phyloP scores from a whole-genome alignment of 2,797 vertebrate genomes.

The Chromobotia macracanthus region DNA sequence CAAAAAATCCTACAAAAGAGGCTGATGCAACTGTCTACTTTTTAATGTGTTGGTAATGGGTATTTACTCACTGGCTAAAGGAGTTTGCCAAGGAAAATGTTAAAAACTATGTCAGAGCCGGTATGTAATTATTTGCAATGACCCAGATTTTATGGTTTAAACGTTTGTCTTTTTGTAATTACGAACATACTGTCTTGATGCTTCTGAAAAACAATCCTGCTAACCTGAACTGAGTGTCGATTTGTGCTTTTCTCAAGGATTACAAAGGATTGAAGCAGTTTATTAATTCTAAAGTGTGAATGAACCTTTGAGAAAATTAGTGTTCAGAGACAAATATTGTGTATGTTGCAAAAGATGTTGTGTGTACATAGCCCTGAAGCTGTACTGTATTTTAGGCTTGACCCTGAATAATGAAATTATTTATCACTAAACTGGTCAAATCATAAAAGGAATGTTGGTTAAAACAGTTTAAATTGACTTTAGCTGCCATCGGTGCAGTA shows the following conservation, averaged over 20 bases:
- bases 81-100: constrained; percentile 6
- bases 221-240: not conserved
- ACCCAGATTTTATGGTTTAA: not conserved
- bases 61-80: constrained; percentile 16
- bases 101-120: constrained; percentile 1
- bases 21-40: not conserved
- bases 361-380: not conserved
- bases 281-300: not conserved
- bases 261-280: not conserved
- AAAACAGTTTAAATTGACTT: constrained; percentile 27
- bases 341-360: not conserved
- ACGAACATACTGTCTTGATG: not conserved
- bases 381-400: not conserved
- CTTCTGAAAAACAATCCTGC: not conserved
- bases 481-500: too few species aligned
- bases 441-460: not conserved
- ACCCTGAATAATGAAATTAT: not conserved
- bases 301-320: not conserved
- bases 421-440: not conserved
- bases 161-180: constrained; percentile 1
- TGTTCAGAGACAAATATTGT: not conserved
- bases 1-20: not conserved
- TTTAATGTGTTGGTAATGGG: constrained; percentile 14
- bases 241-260: not conserved
- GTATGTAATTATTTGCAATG: not conserved